Conservation (phyloP, 2,888 invertebrate genomes). For the Nephrocerus scutellatus region DNA sequence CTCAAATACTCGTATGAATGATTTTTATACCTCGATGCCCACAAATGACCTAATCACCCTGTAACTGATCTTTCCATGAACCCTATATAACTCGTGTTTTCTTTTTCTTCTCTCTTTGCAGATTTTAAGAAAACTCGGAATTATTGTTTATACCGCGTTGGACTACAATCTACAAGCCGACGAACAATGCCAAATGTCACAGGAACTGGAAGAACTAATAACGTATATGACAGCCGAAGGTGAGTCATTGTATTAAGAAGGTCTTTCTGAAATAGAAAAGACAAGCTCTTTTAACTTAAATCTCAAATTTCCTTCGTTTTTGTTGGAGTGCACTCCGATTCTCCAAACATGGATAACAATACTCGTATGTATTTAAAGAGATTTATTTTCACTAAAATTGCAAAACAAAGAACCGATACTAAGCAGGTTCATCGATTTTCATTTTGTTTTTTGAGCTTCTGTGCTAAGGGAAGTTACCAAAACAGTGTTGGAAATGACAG, state of each 20-base stretch:
- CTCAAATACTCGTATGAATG: too few relatives aligned
- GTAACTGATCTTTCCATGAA: background rate
- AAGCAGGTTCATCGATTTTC: too few relatives aligned
- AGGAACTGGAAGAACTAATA: conserved; percentile 78
- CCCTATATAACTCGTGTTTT: background rate
- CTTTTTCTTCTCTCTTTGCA: conserved; percentile 48
- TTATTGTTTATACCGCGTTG: conserved; percentile 79
- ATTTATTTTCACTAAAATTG: too few relatives aligned
- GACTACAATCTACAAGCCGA: conserved; percentile 81
- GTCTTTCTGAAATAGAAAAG: too few relatives aligned
- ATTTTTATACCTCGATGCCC: background rate
- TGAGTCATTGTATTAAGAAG: conserved; percentile 35
- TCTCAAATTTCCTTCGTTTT: too few relatives aligned
- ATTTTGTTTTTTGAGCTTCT: too few relatives aligned
- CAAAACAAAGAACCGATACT: conserved; percentile 12
- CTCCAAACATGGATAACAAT: background rate
- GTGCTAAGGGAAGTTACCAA: too few relatives aligned
- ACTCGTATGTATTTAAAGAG: too few relatives aligned
- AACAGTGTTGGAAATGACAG: too few relatives aligned
- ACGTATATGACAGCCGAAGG: conserved; percentile 75
- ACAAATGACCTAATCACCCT: background rate
- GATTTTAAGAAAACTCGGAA: conserved; percentile 73
- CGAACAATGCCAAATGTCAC: conserved; percentile 80
- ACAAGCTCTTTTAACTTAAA: too few relatives aligned
- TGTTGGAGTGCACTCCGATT: background rate